Evolutionary conservation across 2,113 vertebrate species (phyloP).

Genomic region (Stictonetta naevosa): DNA sequence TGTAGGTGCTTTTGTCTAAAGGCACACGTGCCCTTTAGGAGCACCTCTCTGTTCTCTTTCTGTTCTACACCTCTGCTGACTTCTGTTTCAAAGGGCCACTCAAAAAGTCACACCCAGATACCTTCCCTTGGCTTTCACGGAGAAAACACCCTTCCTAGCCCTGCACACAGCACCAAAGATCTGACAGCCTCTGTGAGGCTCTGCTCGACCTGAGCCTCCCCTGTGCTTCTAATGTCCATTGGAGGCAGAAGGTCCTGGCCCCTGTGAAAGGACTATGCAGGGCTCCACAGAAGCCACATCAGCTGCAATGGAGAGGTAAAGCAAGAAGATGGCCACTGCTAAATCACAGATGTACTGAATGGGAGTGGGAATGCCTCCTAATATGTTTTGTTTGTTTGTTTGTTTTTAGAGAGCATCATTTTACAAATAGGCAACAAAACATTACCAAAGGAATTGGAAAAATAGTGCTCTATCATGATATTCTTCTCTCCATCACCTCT

Average conservation of each 20-base stretch:
- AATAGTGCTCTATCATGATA: not conserved
- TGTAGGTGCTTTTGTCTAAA: slow-evolving; percentile 3
- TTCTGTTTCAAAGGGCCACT: not conserved
- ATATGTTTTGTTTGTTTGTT: not conserved
- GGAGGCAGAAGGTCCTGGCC: not conserved
- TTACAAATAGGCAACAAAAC: not conserved
- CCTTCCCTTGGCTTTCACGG: not conserved
- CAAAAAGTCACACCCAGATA: not conserved
- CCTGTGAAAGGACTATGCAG: not conserved
- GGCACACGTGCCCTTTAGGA: not conserved
- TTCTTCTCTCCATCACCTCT: not conserved
- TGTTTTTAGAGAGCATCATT: not conserved
- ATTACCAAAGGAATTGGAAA: not conserved
- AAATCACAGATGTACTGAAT: not conserved
- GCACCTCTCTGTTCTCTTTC: not conserved
- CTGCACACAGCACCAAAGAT: not conserved
- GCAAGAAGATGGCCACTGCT: not conserved
- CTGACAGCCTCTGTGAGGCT: not conserved
- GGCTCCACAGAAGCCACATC: not conserved
- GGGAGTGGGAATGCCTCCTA: not conserved
- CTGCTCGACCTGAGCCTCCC: not conserved
- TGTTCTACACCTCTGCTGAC: not conserved
- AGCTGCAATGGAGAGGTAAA: not conserved
- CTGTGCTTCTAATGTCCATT: not conserved
- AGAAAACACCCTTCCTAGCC: not conserved